Conservation (phyloP, 1,140 invertebrate genomes). For the Galendromus occidentalis region DNA sequence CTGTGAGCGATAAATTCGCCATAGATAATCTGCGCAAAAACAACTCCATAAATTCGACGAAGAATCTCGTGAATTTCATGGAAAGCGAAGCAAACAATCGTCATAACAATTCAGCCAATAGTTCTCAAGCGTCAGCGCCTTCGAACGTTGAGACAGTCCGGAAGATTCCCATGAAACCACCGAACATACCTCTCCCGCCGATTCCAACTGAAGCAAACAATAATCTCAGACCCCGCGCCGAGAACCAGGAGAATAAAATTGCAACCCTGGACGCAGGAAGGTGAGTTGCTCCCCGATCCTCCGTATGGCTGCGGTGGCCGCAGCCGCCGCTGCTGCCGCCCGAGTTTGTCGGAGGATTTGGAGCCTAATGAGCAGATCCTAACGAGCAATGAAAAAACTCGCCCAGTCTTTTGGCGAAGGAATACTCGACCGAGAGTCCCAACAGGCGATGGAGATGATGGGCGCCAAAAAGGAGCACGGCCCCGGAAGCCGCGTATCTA, state of each 20-base stretch:
- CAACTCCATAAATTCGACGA: slow-evolving; percentile 1
- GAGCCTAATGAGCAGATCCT: too few relatives aligned
- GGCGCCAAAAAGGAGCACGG: too few relatives aligned
- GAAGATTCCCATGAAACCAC: not conserved
- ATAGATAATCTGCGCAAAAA: not conserved
- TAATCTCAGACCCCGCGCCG: not conserved
- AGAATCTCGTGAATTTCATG: slow-evolving; percentile 7
- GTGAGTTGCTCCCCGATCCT: not conserved
- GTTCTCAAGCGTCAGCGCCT: not conserved
- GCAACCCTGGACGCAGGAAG: not conserved
- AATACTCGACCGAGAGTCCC: too few relatives aligned
- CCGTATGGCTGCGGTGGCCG: too few relatives aligned
- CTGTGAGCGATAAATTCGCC: not conserved
- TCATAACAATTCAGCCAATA: not conserved
- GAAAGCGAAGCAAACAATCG: not conserved
- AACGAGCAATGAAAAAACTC: too few relatives aligned
- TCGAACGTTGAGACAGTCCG: not conserved
- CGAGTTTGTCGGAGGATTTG: too few relatives aligned
- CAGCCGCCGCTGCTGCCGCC: too few relatives aligned
- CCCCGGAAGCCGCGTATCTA: too few relatives aligned
- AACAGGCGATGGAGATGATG: too few relatives aligned
- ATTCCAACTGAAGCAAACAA: not conserved
- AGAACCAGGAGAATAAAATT: not conserved
- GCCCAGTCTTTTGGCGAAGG: too few relatives aligned
- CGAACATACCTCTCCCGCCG: slow-evolving; percentile 1